Conservation (phyloP, 2,113 vertebrate species). For the Urocynchramus pylzowi region DNA sequence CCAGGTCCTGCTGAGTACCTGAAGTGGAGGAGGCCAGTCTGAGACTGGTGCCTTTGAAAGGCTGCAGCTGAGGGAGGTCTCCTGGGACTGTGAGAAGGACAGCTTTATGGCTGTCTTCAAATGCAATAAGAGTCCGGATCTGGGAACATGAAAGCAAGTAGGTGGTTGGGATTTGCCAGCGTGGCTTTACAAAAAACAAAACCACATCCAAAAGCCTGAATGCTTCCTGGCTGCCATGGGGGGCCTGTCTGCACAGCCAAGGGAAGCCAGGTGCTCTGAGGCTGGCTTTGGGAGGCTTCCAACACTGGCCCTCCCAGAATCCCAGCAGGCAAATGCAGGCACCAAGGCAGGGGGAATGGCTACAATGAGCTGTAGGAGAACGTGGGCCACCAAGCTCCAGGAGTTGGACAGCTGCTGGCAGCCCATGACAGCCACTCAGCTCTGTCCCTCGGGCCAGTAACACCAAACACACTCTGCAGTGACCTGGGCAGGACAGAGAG, state of each 20-base stretch:
- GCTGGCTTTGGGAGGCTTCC: not conserved
- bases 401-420: accelerated
- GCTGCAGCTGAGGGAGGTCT: not conserved
- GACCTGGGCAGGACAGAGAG: not conserved
- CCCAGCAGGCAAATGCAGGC: not conserved
- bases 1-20: not conserved
- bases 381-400: not conserved
- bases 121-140: not conserved
- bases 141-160: not conserved
- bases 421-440: not conserved
- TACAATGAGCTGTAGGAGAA: not conserved
- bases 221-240: not conserved
- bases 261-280: not conserved
- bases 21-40: not conserved
- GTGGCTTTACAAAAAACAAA: not conserved
- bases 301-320: accelerated
- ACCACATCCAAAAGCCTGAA: accelerated
- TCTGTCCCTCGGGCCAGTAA: not conserved
- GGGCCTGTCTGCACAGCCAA: not conserved
- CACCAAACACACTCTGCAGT: too few species aligned
- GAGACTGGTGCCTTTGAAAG: not conserved
- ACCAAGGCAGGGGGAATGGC: accelerated
- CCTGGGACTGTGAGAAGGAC: not conserved
- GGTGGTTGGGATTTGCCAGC: not conserved
- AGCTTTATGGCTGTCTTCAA: not conserved